These are phyloP conservation scores for Monochamus saltuarius DNA, from an alignment of 1,140 invertebrate genomes.

Conservation along the genomic window DNA sequence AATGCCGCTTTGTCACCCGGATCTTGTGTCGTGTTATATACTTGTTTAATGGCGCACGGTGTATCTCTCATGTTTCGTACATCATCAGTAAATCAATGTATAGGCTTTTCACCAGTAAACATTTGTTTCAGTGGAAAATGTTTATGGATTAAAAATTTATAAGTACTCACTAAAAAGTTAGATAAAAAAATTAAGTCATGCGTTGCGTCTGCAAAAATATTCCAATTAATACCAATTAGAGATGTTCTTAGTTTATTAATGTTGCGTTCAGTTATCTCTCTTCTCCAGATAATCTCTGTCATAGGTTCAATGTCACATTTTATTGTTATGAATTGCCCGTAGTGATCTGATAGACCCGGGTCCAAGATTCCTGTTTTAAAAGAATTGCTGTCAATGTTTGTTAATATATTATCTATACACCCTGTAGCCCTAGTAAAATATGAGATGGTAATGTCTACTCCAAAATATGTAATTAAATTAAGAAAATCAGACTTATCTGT, in stretches of 20 bases:
- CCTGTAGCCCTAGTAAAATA: background rate
- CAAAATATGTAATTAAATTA: background rate
- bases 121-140: constrained; percentile 2
- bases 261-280: constrained; percentile 1
- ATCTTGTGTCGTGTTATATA: too few species aligned
- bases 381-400: background rate
- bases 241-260: background rate
- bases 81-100: background rate
- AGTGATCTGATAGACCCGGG: background rate
- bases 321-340: background rate
- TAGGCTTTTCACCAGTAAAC: background rate
- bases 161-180: too few species aligned
- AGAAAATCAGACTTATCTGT: constrained; percentile 2
- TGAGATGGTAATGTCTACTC: constrained; percentile 5
- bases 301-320: background rate
- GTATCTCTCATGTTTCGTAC: background rate
- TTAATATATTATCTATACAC: constrained; percentile 7
- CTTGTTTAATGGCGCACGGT: background rate
- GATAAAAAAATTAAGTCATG: too few species aligned
- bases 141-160: too few species aligned
- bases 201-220: background rate
- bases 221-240: constrained; percentile 1
- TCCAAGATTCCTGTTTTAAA: constrained; percentile 5
- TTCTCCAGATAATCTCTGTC: background rate
- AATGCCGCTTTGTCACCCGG: too few species aligned